Percentiles rank a stretch among this genome's conserved stretches.
Conservation (phyloP, 2,113 vertebrate species). For the Ahaetulla prasina region DNA sequence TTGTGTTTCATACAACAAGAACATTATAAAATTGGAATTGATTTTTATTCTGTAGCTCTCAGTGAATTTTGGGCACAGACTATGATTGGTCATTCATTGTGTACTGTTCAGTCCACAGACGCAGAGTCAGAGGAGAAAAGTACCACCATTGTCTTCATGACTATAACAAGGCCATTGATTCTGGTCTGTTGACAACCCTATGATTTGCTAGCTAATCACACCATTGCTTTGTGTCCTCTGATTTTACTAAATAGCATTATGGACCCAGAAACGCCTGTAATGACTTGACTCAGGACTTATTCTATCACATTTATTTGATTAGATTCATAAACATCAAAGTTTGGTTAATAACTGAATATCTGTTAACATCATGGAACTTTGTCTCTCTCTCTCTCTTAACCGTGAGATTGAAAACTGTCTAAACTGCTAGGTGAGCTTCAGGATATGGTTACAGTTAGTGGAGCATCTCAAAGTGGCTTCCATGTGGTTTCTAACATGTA, state of each 20-base stretch:
- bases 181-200: background rate
- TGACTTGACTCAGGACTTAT: background rate
- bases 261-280: background rate
- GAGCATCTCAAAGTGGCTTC: background rate
- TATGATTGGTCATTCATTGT: background rate
- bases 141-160: background rate
- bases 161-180: background rate
- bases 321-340: background rate
- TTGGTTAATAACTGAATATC: background rate
- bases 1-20: background rate
- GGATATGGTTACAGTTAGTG: background rate
- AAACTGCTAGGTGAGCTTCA: background rate
- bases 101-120: background rate
- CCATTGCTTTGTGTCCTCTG: background rate
- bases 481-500: background rate
- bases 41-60: background rate
- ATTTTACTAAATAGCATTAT: background rate
- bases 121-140: background rate
- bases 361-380: background rate
- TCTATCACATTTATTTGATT: background rate
- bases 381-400: background rate
- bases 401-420: background rate
- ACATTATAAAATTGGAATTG: background rate
- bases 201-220: background rate
- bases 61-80: background rate